Evolutionary conservation across 2,888 invertebrate species (phyloP), one percentile per base, ranked within the genome.

Genomic region (Cataglyphis albicans): DNA sequence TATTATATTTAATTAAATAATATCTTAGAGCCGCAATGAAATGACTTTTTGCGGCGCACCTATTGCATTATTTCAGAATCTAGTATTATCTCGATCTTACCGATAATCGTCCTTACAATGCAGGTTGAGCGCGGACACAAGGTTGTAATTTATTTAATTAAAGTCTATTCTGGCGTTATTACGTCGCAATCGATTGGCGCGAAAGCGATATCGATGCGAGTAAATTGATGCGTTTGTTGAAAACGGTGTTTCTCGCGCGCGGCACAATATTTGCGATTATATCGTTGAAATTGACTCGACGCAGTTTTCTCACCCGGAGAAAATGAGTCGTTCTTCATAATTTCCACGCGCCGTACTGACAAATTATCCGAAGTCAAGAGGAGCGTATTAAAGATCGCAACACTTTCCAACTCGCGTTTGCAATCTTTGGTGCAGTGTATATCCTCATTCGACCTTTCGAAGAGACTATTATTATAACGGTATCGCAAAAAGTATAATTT

Each of bases 351-450:
- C 68, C 38, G 21, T 44, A 21, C 67, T 67, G 38, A 76, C 75
- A 67, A 76, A 76, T 76, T 76, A 67, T 67, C 38, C 44, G 44
- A 44, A 80, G 59, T 80, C 44, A 72, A 80, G 18, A 72, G 72
- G 57, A 57, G 32, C 18, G 38, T 29, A 32, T 68, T 72, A 80
- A 72, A 78, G 78, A 70, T 59, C 78, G 57, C 32, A 10, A 15
- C 18, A 59, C 57, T 78, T 78, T 78, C 72, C 57, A 70, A 78
- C 44, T 59, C 78, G 68, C 41, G 55, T 76, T 18, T 76, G 21
- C 38, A 76, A 76, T 68, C 12, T 68, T 18, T 0, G 15, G 9
- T 10, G 35, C 25, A 25, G 25, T 10, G 68, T 9, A 35, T 7
- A 68, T 52, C 21, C 72, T 72, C 72, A 4, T 59, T 78, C 41